A percentile compares a stretch with the other conserved stretches of the same genome.
phyloP scores from a whole-genome alignment of 2,797 vertebrate genomes.

The Brachyrhaphis roseni region DNA sequence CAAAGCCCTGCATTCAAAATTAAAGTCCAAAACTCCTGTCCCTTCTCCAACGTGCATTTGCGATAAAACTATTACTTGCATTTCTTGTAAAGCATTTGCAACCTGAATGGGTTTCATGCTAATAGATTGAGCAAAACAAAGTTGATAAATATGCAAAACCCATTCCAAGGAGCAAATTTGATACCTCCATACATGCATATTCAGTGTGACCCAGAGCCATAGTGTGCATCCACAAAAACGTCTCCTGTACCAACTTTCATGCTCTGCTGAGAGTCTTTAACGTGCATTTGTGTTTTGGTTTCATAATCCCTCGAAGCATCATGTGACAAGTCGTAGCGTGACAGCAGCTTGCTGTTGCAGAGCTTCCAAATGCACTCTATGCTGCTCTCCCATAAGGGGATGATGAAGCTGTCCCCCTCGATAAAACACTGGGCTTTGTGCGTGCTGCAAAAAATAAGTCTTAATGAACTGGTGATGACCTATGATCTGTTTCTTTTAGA shows the following conservation, averaged over 20 bases:
- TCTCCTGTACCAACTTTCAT: slow-evolving; percentile 17
- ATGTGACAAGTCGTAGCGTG: slow-evolving; percentile 55
- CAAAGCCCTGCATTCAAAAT: not conserved
- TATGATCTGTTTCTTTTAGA: slow-evolving; percentile 42
- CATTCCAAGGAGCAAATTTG: not conserved
- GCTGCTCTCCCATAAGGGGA: slow-evolving; percentile 50
- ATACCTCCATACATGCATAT: slow-evolving; percentile 15
- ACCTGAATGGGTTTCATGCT: not conserved
- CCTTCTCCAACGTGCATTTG: not conserved
- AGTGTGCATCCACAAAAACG: slow-evolving; percentile 6
- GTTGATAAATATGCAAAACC: slow-evolving; percentile 4
- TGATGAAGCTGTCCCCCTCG: slow-evolving; percentile 52
- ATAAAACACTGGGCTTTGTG: slow-evolving; percentile 38
- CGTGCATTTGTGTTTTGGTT: slow-evolving; percentile 50
- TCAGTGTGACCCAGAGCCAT: slow-evolving; percentile 16
- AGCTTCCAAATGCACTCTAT: slow-evolving; percentile 55
- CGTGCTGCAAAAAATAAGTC: slow-evolving; percentile 39
- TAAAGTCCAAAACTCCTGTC: not conserved
- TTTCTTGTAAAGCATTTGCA: not conserved
- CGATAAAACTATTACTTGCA: not conserved
- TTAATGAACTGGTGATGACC: slow-evolving; percentile 54
- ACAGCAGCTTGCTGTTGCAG: slow-evolving; percentile 61
- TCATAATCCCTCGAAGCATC: slow-evolving; percentile 55
- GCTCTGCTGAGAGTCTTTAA: slow-evolving; percentile 30
- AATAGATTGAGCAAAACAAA: slow-evolving; percentile 6